Evolutionary conservation across 2,113 vertebrate species (phyloP), one percentile per base, ranked within the genome.

Genomic region (Chaetura pelagica): DNA sequence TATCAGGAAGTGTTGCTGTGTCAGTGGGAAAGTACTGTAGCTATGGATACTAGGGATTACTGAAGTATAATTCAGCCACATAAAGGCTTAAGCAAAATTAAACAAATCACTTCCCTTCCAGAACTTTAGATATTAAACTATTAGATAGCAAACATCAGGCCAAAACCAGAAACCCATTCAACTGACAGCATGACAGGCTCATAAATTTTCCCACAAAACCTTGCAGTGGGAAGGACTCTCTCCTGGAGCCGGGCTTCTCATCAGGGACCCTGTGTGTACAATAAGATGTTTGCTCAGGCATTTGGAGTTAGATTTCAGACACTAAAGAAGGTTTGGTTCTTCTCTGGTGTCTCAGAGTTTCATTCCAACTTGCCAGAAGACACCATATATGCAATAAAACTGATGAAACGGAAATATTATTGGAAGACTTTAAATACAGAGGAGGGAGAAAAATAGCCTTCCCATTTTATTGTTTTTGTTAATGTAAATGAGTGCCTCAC

Each of bases 41-140:
- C 95, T 97, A 97, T 97, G 95, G 96, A 96, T 97, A 97, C 94
- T 90, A 84, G 71, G 80, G 62, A 94, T 95, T 91, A 94, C 88
- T 76, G 90, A 93, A 95, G 89, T 95, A 95, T 96, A 96, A 96
- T 96, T 96, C 93, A 91, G 61, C 75, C 68, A 86, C 90, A 93
- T 93, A 95, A 97, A 96, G 84, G 72, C 68, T 64, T 51, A 54
- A 91, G 88, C 34, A 91, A 97, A 97, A 95, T 68, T 64, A 95
- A 97, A 97, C 95, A 93, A 96, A 97, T 96, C 94, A 74, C 86
- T 95, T 97, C 89, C 91, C 69, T 92, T 96, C 84, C 67, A 94
- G 95, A 93, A 96, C 90, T 84, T 96, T 58, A 84, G 79, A 89
- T 96, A 96, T 97, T 96, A 94, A 96, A 93, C 73, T 85, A n/a